Percentiles rank a stretch among this genome's conserved stretches.
These are phyloP conservation scores for Lysandra bellargus DNA, from an alignment of 2,888 invertebrate species.

Conservation along the genomic window DNA sequence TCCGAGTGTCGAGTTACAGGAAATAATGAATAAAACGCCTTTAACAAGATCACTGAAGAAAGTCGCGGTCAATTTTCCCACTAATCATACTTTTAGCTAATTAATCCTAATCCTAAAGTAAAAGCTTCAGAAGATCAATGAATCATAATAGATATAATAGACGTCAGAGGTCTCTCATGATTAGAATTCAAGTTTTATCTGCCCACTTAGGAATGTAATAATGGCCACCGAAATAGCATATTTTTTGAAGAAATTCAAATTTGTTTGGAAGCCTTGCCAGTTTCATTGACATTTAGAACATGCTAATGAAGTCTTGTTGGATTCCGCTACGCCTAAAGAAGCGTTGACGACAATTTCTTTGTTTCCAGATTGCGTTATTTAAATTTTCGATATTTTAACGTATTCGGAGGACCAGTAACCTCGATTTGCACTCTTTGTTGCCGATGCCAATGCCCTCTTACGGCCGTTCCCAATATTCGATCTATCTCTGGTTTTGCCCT, in stretches of 20 bases:
- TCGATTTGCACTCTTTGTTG: conserved; percentile 59
- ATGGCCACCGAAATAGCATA: conserved; percentile 4
- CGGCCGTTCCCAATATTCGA: too few relatives aligned
- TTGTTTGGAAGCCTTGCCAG: conserved; percentile 22
- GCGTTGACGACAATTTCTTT: conserved; percentile 34
- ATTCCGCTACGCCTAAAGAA: conserved; percentile 24
- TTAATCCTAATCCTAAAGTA: neutral
- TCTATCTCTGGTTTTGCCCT: too few relatives aligned
- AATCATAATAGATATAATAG: neutral
- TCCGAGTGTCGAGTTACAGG: conserved; percentile 51
- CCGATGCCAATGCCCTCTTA: conserved; percentile 56
- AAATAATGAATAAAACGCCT: conserved; percentile 46
- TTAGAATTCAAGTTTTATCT: conserved; percentile 9
- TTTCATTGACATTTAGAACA: conserved; percentile 31
- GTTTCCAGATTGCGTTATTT: conserved; percentile 45
- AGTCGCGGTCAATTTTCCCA: conserved; percentile 19
- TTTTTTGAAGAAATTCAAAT: conserved; percentile 9
- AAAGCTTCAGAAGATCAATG: neutral
- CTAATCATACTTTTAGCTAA: neutral
- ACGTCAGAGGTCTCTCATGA: conserved; percentile 1
- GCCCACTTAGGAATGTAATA: conserved; percentile 18
- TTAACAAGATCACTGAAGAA: conserved; percentile 38
- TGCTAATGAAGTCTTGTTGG: conserved; percentile 25
- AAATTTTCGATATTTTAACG: conserved; percentile 51
- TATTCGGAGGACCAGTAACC: conserved; percentile 60